Base-by-base conservation (phyloP, 2,113 vertebrate species). In the Reinhardtius hippoglossoides region DNA sequence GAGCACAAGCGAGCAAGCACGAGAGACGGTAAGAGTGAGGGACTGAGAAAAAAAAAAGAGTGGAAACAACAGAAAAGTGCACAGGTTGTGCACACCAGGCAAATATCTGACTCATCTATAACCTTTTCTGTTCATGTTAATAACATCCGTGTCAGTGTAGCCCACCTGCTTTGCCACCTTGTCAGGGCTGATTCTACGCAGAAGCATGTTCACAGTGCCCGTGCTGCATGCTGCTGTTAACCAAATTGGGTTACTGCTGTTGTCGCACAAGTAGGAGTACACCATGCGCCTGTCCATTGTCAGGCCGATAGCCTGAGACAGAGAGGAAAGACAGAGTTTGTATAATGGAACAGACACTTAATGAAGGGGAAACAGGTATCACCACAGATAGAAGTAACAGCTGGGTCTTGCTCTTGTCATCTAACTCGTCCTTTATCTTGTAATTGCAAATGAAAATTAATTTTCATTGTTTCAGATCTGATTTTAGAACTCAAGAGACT, bases 151-250 rank as follows among this genome's bases (percentile, higher is more conserved):
- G 20, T 16, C 3, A 54, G n/a, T 55, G 2, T 13, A 26, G 5
- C 66, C 0, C 84, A 95, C 94, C 94, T 95, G 91, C 52, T 92
- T 85, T 42, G 78, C 89, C 71, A 93, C 48, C 21, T 80, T 86
- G 5, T 89, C 71, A 6, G 89, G 80, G 50, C 70, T 71, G 69
- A 95, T 92, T 70, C 52, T 63, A 14, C 21, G 44, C 42, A 94
- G 85, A 3, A 94, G n/a, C 63, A 27, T 75, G 24, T 89, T 69
- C 9, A 87, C 20, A 1, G 80, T 52, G 14, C 83, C 87, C 1
- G 81, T 86, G 1, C 48, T 52, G 65, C 93, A 94, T 0, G 80
- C 86, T 3, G 56, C 56, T n/a, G 26, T 42, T 18, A 87, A 63
- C 78, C 74, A 87, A 8, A 80, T 0, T 0, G 59, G 18, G 23